These are phyloP conservation scores for Mesoligia furuncula DNA, from an alignment of 2,888 invertebrate species.

Conservation along the genomic window DNA sequence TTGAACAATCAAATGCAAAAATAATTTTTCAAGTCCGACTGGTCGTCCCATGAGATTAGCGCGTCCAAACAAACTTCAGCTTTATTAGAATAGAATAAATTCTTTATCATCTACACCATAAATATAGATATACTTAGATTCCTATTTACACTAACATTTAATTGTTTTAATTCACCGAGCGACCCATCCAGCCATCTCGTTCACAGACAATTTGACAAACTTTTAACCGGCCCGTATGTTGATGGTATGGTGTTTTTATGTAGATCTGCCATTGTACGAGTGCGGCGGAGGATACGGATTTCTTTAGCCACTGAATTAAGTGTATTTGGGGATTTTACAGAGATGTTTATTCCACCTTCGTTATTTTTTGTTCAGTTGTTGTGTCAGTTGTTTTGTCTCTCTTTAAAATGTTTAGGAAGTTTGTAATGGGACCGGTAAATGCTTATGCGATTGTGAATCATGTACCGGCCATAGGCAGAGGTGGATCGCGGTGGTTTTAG, in stretches of 20 bases:
- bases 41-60: too few relatives aligned
- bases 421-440: background rate
- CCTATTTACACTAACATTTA: background rate
- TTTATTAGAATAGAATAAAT: too few relatives aligned
- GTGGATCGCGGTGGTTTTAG: too few relatives aligned
- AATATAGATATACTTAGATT: too few relatives aligned
- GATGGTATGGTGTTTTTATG: conserved; percentile 73
- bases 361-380: background rate
- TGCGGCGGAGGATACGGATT: conserved; percentile 67
- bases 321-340: conserved; percentile 56
- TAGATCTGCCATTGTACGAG: conserved; percentile 72
- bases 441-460: too few relatives aligned
- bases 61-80: too few relatives aligned
- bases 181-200: conserved; percentile 9
- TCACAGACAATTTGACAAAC: conserved; percentile 62
- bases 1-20: too few relatives aligned
- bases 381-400: too few relatives aligned
- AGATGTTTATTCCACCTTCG: conserved; percentile 63
- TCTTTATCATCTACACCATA: too few relatives aligned
- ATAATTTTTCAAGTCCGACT: too few relatives aligned
- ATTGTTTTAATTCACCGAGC: conserved; percentile 25
- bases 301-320: conserved; percentile 70
- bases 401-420: background rate
- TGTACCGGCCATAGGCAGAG: too few relatives aligned
- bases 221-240: conserved; percentile 60